A percentile compares a stretch with the other conserved stretches of the same genome.
Evolutionary conservation across 2,888 invertebrate species (phyloP).

Genomic region (Ptilodon capucinus): DNA sequence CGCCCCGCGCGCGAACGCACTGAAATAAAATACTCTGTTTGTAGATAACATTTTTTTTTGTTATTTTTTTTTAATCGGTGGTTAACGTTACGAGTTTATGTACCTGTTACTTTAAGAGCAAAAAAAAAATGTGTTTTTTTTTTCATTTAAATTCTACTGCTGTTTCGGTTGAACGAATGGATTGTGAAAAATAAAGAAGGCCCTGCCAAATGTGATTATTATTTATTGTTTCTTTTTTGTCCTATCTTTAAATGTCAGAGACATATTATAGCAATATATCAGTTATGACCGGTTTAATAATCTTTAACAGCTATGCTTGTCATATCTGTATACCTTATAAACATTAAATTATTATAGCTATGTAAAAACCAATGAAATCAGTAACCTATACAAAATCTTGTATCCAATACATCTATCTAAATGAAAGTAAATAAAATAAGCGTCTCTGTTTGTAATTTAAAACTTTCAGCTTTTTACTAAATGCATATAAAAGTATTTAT

Average conservation of each 20-base stretch:
- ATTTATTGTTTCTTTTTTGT: background rate
- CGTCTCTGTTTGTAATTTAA: too few relatives aligned
- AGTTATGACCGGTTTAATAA: too few relatives aligned
- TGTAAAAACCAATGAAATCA: too few relatives aligned
- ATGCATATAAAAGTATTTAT: too few relatives aligned
- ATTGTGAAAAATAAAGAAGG: slow-evolving; percentile 42
- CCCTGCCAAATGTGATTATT: slow-evolving; percentile 17
- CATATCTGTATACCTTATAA: too few relatives aligned
- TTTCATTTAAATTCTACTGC: slow-evolving; percentile 19
- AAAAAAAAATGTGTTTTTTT: slow-evolving; percentile 22
- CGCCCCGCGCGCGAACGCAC: slow-evolving; percentile 62
- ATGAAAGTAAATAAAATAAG: too few relatives aligned
- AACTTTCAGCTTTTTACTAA: too few relatives aligned
- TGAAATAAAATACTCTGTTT: slow-evolving; percentile 68
- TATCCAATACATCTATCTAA: too few relatives aligned
- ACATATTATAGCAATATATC: too few relatives aligned
- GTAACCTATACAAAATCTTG: too few relatives aligned
- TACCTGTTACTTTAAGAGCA: slow-evolving; percentile 73
- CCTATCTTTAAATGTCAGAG: background rate
- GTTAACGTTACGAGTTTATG: slow-evolving; percentile 77
- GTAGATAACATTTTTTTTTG: slow-evolving; percentile 62
- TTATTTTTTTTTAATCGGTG: slow-evolving; percentile 65
- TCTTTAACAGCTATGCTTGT: too few relatives aligned
- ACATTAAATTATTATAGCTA: too few relatives aligned
- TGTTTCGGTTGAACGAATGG: slow-evolving; percentile 41